Evolutionary conservation across 2,888 invertebrate genomes (phyloP), one percentile per base, ranked within the genome.

Genomic region (Adelognathus sp.): DNA sequence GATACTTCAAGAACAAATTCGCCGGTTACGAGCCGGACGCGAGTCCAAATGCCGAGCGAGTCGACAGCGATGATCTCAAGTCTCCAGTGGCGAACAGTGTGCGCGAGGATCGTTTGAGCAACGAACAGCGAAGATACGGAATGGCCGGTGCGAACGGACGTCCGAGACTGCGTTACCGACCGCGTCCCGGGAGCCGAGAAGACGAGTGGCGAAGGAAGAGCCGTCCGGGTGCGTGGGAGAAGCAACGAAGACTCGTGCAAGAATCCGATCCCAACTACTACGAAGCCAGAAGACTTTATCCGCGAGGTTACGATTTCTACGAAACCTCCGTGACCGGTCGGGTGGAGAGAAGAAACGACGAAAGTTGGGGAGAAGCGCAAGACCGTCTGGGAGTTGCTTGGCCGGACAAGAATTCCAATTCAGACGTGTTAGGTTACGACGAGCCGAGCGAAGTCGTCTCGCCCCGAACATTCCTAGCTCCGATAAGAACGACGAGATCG

Each of bases 401-500:
- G 74, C 70, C 78, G 1, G 27, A 50, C 3, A 46, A 39, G 29
- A 64, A 69, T 29, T 9, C 50, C 0, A 24, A 46, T 24, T 33
- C 14, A n/a, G n/a, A 50, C 2, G 3, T 24, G 7, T n/a, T 9
- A 4, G 14, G 46, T 41, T 29, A 21, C 2, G 64, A 64, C 21
- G 58, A 67, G n/a, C 14, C 7, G 21, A 58, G 18, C 14, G 24
- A 21, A 3, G 4, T 39, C 3, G 77, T 52, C 1, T 63, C 63
- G 2, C 69, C 74, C 0, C 50, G 41, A 29, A 78, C 44, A 14
- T 60, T 33, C 31, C 33, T 52, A 0, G 24, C 41, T 18, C 52
- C 64, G 1, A 31, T 70, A 16, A 78, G 78, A 44, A 78, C 58
- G 0, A 70, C 78, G 6, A 64, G 78, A 36, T 78, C 74, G 11